These are phyloP conservation scores for Crax fasciolata DNA, from an alignment of 2,797 vertebrate species.

Conservation along the genomic window DNA sequence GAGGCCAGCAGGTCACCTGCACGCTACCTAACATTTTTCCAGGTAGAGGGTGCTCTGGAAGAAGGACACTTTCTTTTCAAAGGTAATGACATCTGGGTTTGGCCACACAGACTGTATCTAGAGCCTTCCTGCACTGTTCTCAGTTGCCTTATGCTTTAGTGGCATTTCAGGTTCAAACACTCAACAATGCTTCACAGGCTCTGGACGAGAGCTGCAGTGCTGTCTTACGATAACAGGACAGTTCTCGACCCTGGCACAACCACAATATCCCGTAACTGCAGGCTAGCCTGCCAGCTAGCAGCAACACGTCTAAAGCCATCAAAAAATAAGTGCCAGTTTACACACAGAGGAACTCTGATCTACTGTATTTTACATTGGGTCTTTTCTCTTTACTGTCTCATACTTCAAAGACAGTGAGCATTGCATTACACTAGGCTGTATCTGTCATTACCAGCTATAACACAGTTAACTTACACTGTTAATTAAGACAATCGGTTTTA, in stretches of 20 bases:
- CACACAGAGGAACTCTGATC: neutral
- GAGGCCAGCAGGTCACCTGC: neutral
- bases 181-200: neutral
- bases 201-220: neutral
- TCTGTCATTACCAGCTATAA: neutral
- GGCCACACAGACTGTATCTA: neutral
- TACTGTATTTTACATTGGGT: neutral
- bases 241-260: constrained; percentile 5
- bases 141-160: neutral
- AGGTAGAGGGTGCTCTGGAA: neutral
- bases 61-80: neutral
- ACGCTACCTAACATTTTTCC: neutral
- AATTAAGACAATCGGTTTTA: neutral
- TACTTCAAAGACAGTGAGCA: neutral
- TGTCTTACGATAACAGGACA: neutral
- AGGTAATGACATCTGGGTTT: neutral
- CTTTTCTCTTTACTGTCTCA: neutral
- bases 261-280: neutral
- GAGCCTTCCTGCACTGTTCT: neutral
- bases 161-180: constrained; percentile 24
- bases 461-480: neutral
- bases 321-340: constrained; percentile 15
- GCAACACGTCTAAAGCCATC: neutral
- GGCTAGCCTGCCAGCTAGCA: neutral
- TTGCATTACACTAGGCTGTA: neutral